These are phyloP conservation scores for Balanococcus diminutus DNA, from an alignment of 2,888 invertebrate species.

Conservation along the genomic window DNA sequence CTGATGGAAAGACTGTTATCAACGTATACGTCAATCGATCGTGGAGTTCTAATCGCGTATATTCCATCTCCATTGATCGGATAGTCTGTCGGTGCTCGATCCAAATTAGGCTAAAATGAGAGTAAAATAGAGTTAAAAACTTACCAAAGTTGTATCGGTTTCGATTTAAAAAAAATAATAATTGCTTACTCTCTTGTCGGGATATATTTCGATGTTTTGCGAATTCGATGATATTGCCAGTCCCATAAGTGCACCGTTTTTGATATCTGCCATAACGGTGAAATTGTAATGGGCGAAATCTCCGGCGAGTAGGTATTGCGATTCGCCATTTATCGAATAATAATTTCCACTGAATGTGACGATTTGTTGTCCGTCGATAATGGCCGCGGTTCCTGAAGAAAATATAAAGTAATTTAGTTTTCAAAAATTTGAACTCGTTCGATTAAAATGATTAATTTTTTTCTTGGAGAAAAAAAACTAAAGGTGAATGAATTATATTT, in stretches of 20 bases:
- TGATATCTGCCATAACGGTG: conserved; percentile 73
- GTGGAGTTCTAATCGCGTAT: conserved; percentile 68
- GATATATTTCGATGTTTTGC: conserved; percentile 69
- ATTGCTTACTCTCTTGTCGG: conserved; percentile 70
- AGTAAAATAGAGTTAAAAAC: background rate
- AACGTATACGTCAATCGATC: conserved; percentile 67
- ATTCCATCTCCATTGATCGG: conserved; percentile 70
- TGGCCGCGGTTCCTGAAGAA: conserved; percentile 6
- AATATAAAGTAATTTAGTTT: background rate
- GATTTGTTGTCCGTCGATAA: conserved; percentile 45
- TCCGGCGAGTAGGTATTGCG: conserved; percentile 82
- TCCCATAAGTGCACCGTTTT: conserved; percentile 71
- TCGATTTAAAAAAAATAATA: too few species aligned
- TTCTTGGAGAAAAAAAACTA: background rate
- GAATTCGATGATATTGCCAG: conserved; percentile 74
- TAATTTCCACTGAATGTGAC: conserved; percentile 47
- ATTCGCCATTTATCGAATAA: conserved; percentile 67
- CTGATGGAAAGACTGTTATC: conserved; percentile 69
- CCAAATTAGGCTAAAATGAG: conserved; percentile 68
- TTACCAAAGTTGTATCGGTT: too few species aligned
- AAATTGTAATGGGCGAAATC: conserved; percentile 80
- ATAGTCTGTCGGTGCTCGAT: conserved; percentile 73
- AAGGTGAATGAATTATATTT: too few species aligned
- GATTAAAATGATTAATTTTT: background rate
- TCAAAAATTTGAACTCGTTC: background rate